Evolutionary conservation across 2,888 invertebrate species (phyloP).

Genomic region (Athalia circularis): DNA sequence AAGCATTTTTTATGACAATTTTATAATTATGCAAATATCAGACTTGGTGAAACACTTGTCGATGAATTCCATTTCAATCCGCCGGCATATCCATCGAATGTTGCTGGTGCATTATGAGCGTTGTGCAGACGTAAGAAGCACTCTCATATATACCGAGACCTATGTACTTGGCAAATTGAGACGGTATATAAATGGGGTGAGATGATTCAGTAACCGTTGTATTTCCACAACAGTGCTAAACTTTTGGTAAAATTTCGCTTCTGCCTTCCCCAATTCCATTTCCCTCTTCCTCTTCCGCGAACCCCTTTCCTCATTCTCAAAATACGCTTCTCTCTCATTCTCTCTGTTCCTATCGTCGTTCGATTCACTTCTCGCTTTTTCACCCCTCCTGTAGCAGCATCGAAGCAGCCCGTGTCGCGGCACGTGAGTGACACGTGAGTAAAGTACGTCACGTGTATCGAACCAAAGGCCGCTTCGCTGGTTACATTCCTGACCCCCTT

Average conservation of each 20-base stretch:
- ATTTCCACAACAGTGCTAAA: slow-evolving; percentile 33
- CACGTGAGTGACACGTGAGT: slow-evolving; percentile 44
- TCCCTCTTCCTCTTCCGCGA: neutral
- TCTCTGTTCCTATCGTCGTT: neutral
- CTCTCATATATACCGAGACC: too few relatives aligned
- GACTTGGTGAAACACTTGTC: too few relatives aligned
- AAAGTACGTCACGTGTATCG: slow-evolving; percentile 42
- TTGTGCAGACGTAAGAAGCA: too few relatives aligned
- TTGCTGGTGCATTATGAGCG: too few relatives aligned
- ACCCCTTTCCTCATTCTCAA: neutral
- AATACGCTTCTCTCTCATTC: neutral
- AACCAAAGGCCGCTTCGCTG: slow-evolving; percentile 24
- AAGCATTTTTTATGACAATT: too few relatives aligned
- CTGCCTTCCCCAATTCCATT: neutral
- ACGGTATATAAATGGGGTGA: neutral
- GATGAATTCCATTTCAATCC: too few relatives aligned
- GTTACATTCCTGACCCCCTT: neutral
- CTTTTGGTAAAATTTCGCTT: slow-evolving; percentile 22
- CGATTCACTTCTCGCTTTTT: neutral
- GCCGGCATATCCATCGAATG: too few relatives aligned
- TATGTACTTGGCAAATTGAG: too few relatives aligned
- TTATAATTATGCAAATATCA: too few relatives aligned
- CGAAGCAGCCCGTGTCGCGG: slow-evolving; percentile 34
- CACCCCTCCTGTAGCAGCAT: too few relatives aligned
- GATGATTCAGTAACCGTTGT: slow-evolving; percentile 36